phyloP scores from a whole-genome alignment of 2,888 invertebrate species.

The Andricus curvator region DNA sequence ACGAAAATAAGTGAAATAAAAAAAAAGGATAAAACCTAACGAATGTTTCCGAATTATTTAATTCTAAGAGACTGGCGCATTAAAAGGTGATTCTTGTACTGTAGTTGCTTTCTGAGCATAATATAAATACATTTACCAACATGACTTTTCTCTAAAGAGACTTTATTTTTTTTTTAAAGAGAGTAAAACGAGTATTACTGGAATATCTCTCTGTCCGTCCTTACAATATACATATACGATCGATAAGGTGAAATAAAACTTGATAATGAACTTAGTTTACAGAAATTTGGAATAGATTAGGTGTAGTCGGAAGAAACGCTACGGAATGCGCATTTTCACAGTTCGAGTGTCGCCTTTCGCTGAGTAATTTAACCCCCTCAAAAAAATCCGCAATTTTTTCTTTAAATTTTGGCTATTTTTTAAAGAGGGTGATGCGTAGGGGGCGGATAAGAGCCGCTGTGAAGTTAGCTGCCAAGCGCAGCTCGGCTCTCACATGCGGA shows the following conservation, averaged over 20 bases:
- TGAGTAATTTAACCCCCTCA: neutral
- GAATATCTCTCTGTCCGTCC: constrained; percentile 67
- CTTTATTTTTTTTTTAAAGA: constrained; percentile 43
- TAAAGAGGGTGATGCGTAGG: neutral
- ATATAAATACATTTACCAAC: constrained; percentile 51
- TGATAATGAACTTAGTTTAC: constrained; percentile 67
- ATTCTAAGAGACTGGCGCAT: constrained; percentile 39
- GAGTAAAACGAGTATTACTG: constrained; percentile 67
- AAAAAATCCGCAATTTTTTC: constrained; percentile 30
- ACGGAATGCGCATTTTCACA: constrained; percentile 51
- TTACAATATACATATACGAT: constrained; percentile 63
- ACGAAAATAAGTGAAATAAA: constrained; percentile 52
- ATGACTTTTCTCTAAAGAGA: constrained; percentile 34
- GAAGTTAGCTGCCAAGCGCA: too few species aligned
- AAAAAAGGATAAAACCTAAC: constrained; percentile 21
- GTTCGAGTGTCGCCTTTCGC: constrained; percentile 20
- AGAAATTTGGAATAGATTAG: constrained; percentile 72
- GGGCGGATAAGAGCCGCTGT: too few species aligned
- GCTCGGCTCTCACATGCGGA: too few species aligned
- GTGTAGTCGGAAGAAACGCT: constrained; percentile 60
- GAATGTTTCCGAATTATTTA: constrained; percentile 35
- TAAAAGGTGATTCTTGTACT: constrained; percentile 58
- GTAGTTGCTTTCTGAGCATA: constrained; percentile 57
- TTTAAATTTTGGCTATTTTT: constrained; percentile 42
- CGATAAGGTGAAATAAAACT: constrained; percentile 47